Evolutionary conservation across 2,888 invertebrate genomes (phyloP).

Genomic region (Ophion slaviceki): DNA sequence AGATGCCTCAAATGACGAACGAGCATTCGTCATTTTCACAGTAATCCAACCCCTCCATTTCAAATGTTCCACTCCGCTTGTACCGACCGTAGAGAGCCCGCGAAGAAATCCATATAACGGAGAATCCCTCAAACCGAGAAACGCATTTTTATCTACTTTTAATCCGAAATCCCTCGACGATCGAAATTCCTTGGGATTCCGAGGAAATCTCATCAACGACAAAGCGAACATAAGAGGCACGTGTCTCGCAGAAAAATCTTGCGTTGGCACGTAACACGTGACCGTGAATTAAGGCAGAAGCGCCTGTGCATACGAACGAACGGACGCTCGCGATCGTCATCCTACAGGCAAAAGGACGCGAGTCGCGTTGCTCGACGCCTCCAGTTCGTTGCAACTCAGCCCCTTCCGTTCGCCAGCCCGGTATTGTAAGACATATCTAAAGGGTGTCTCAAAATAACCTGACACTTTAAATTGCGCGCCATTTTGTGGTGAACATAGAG

Average conservation of each 20-base stretch:
- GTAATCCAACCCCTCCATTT: too few species aligned
- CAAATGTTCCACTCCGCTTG: too few species aligned
- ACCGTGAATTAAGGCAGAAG: background rate
- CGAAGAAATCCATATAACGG: too few species aligned
- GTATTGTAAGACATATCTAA: background rate
- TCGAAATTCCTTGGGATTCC: background rate
- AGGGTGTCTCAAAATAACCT: too few species aligned
- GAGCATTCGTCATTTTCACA: too few species aligned
- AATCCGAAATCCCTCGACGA: background rate
- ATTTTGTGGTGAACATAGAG: too few species aligned
- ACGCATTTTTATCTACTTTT: background rate
- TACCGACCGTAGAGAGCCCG: too few species aligned
- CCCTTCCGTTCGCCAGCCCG: background rate
- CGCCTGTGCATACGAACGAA: background rate
- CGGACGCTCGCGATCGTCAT: background rate
- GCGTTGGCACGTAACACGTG: slow-evolving; percentile 47
- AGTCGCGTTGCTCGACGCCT: background rate
- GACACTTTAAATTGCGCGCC: too few species aligned
- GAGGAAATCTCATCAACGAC: background rate
- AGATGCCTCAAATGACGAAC: too few species aligned
- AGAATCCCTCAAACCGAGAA: background rate
- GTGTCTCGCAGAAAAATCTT: slow-evolving; percentile 47
- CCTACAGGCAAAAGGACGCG: background rate
- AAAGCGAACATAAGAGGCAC: slow-evolving; percentile 45
- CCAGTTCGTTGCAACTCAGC: background rate